Evolutionary conservation across 2,797 vertebrate genomes (phyloP).

Genomic region (Peromyscus aztecus): DNA sequence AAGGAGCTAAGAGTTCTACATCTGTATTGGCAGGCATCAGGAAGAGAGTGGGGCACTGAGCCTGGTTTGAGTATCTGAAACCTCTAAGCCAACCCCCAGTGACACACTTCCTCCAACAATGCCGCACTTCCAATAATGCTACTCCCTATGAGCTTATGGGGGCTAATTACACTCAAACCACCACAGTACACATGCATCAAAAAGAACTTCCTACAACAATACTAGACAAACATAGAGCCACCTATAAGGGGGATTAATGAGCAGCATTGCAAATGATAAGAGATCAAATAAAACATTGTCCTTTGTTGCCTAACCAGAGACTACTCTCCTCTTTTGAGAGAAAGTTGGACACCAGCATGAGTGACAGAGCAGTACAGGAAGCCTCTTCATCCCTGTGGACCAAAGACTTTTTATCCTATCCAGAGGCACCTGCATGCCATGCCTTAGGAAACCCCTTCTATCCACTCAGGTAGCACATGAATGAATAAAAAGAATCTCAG

Average conservation of each 20-base stretch:
- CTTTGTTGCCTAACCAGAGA: conserved; percentile 5
- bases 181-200: not conserved
- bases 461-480: not conserved
- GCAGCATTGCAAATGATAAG: not conserved
- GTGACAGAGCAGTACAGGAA: not conserved
- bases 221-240: not conserved
- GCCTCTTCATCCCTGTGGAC: not conserved
- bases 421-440: not conserved
- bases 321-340: not conserved
- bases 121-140: not conserved
- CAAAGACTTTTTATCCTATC: not conserved
- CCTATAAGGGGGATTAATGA: not conserved
- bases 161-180: not conserved
- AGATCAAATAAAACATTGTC: not conserved
- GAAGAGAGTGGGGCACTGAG: not conserved
- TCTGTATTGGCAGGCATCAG: not conserved
- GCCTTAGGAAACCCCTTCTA: not conserved
- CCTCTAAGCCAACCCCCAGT: not conserved
- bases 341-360: not conserved
- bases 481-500: conserved; percentile 42
- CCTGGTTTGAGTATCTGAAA: not conserved
- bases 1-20: not conserved
- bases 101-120: not conserved
- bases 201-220: not conserved
- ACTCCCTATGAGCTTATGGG: not conserved